Base-by-base conservation (phyloP, 2,113 vertebrate species). In the Antennarius striatus region DNA sequence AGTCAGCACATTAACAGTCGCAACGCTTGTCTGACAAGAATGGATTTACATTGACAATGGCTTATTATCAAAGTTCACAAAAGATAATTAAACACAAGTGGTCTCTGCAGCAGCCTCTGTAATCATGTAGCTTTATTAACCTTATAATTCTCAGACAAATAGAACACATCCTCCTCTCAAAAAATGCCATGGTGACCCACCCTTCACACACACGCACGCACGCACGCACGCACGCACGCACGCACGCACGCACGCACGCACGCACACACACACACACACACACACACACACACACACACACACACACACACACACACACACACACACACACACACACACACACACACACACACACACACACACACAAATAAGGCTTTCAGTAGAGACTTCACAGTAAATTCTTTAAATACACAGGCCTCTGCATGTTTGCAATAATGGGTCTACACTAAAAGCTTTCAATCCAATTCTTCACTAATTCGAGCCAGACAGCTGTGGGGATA, bases 81-180 rank as follows among this genome's bases (percentile, higher is more conserved):
- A 22, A 22, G 22, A 22, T 22, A 22, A 22, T 36, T 36, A 36
- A 36, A 36, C 4, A 36, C 2, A 36, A 36, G 32, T 7, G 32
- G 32, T 36, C 32, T 36, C 32, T 36, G 32, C 32, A 36, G 32
- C 32, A 36, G 32, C 32, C 3, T 36, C 22, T 22, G 22, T 22
- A 22, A 22, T 22, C 22, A 22, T 22, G 22, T 22, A 22, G 22
- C 22, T 22, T 22, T 22, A 22, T 22, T 55, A 75, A 73, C 70
- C 52, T 81, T 78, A 81, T 86, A 80, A 51, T 63, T 66, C 63
- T 65, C 68, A 52, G 78, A 5, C 42, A 51, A 71, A 22, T 22
- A 22, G 74, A 87, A 75, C 72, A 74, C 72, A 83, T 68, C 82
- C 84, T 80, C 85, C 70, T 63, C 64, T 82, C 88, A 90, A 85